These are phyloP conservation scores for Prochilodus magdalenae DNA, from an alignment of 2,113 vertebrate genomes.

Conservation along the genomic window DNA sequence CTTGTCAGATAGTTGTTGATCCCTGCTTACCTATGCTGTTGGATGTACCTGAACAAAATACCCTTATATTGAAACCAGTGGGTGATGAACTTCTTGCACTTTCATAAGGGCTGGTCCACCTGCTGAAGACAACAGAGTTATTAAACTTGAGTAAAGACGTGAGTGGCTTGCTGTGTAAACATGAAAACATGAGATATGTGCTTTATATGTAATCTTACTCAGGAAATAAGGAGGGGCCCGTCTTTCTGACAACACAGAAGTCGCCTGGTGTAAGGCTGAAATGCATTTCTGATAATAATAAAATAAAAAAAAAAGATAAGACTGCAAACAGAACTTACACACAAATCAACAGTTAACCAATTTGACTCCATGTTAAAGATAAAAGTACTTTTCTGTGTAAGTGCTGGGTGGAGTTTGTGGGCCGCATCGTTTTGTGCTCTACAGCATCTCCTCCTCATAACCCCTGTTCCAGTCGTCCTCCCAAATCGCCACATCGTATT, in stretches of 20 bases:
- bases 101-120: conserved; percentile 12
- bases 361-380: background rate
- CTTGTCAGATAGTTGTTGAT: no score
- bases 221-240: background rate
- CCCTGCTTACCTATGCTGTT: conserved; percentile 65
- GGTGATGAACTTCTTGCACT: conserved; percentile 25
- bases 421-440: background rate
- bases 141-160: background rate
- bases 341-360: background rate
- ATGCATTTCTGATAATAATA: background rate
- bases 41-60: conserved; percentile 48
- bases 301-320: background rate
- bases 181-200: background rate
- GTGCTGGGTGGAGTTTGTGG: background rate
- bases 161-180: background rate
- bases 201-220: conserved; percentile 29
- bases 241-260: background rate
- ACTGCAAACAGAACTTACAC: background rate
- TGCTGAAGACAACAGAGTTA: background rate
- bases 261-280: background rate
- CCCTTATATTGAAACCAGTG: conserved; percentile 48
- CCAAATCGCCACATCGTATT: conserved; percentile 50
- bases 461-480: conserved; percentile 16
- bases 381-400: conserved; percentile 11
- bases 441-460: conserved; percentile 35